A percentile compares a stretch with the other conserved stretches of the same genome.
Conservation (phyloP, 2,797 vertebrate species). For the Syngnathus acus region DNA sequence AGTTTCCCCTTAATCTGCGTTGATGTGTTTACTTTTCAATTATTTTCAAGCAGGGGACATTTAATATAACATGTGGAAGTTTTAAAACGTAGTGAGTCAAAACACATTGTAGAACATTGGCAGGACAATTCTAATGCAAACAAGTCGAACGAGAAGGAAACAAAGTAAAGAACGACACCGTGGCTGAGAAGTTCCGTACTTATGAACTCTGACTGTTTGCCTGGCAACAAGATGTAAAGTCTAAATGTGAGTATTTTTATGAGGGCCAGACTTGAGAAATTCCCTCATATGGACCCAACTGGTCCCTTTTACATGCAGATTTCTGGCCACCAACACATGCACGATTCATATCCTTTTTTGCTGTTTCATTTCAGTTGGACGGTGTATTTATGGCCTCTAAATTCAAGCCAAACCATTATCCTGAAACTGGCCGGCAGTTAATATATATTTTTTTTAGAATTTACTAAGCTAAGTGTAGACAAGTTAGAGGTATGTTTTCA, state of each 20-base stretch:
- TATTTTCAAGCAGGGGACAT: slow-evolving; percentile 40
- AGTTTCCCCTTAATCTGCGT: slow-evolving; percentile 59
- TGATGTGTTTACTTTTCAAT: slow-evolving; percentile 67
- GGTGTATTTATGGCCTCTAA: slow-evolving; percentile 31
- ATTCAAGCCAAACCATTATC: slow-evolving; percentile 14
- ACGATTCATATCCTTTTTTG: slow-evolving; percentile 10
- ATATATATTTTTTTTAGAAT: slow-evolving; percentile 2
- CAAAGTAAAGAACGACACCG: not conserved
- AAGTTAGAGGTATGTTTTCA: not conserved
- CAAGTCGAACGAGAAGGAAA: slow-evolving; percentile 3
- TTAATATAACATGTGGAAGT: slow-evolving; percentile 39
- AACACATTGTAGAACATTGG: slow-evolving; percentile 7
- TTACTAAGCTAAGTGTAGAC: not conserved
- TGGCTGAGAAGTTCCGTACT: not conserved
- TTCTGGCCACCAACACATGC: slow-evolving; percentile 36
- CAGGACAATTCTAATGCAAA: slow-evolving; percentile 7
- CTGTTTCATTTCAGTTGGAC: slow-evolving; percentile 27
- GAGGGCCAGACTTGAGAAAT: slow-evolving; percentile 34
- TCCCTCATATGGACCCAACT: slow-evolving; percentile 16
- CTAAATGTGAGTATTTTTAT: slow-evolving; percentile 21
- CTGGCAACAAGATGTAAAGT: slow-evolving; percentile 3
- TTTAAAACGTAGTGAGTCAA: not conserved
- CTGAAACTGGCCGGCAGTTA: slow-evolving; percentile 3
- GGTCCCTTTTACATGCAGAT: slow-evolving; percentile 24
- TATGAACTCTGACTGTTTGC: not conserved